Base-by-base conservation (phyloP, 2,888 invertebrate genomes). In the Nowickia ferox region DNA sequence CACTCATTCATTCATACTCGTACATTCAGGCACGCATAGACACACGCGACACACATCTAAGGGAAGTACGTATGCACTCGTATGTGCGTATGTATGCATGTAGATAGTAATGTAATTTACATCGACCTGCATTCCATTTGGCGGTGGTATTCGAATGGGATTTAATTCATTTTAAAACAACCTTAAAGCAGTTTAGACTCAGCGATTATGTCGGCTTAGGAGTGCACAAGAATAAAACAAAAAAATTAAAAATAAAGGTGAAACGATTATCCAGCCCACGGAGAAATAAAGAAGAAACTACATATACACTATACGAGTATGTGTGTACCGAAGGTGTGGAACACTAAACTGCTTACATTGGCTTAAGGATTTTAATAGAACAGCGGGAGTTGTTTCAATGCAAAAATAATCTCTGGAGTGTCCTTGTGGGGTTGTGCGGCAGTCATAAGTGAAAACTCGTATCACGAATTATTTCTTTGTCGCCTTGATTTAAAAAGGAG, bases 181-280 rank as follows among this genome's bases (percentile, higher is more conserved):
- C 75, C 71, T 83, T 83, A 55, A 71, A 79, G 71, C 79, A 79
- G 71, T 83, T 86, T 83, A 86, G 83, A 66, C 82, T 55, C 75
- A 66, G 42, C 71, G 86, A 83, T 86, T 86, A 86, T 83, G 86
- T 86, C 86, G 66, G 86, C 82, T 86, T 83, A 59, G 17, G 19
- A 76, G 19, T 51, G 61, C 55, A 72, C n/a, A 13, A 65, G 71
- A 48, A 75, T 40, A 71, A 65, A 53, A 71, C 44, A n/a, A 42
- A 40, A 6, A 30, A 30, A 30, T 51, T 42, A 69, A 46, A 75
- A 59, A 4, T 68, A 38, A 81, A 59, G 42, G 42, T 68, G 66
- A 74, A 17, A 71, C 83, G 86, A 75, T 83, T 86, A 86, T 83
- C 83, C 75, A 75, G 79, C 86, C 83, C 72, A 61, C 30, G 4